Base-by-base conservation (phyloP, 2,888 invertebrate genomes). In the Vannuccia rotundouncinata region DNA sequence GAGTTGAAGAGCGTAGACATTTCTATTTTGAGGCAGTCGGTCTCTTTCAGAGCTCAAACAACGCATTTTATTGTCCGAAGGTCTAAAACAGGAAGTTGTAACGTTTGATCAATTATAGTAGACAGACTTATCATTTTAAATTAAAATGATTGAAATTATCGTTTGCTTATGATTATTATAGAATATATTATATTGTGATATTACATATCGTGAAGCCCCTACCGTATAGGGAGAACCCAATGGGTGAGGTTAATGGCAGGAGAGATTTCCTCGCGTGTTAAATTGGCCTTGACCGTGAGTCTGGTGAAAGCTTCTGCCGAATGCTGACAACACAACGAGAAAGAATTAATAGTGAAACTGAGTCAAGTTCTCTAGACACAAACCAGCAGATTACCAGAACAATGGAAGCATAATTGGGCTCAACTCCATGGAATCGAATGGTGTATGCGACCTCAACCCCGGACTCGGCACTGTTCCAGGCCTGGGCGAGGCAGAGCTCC, bases 401-500 rank as follows among this genome's bases (percentile, higher is more conserved):
- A 82, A 90, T 90, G 82, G 89, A 84, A 31, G 90, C 83, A 25
- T 83, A 91, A 86, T 91, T 91, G n/a, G 93, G 90, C 85, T 91
- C 90, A 79, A 95, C 90, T 0, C 95, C 95, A 88, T 92, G 92
- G 89, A 97, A 94, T 85, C 92, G 91, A 74, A 97, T 88, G 59
- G 90, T 91, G 88, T 94, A 94, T 86, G 92, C 91, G 28, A 95
- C 87, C 66, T 88, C 88, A 79, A 92, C 91, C 73, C 93, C 93
- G 30, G 94, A 5, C 10, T 66, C 95, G 79, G 93, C 90, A 89
- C 93, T 94, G 10, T 95, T 93, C 96, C 96, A 97, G 91, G 94
- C 95, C 88, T 95, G 95, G 5, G 95, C 95, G 82, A 97, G 90
- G 81, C 92, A 94, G 66, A 97, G 89, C 89, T 98, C 97, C 81